A percentile compares a stretch with the other conserved stretches of the same genome.
Conservation (phyloP, 2,113 vertebrate species). For the Leptobrachium leishanense region DNA sequence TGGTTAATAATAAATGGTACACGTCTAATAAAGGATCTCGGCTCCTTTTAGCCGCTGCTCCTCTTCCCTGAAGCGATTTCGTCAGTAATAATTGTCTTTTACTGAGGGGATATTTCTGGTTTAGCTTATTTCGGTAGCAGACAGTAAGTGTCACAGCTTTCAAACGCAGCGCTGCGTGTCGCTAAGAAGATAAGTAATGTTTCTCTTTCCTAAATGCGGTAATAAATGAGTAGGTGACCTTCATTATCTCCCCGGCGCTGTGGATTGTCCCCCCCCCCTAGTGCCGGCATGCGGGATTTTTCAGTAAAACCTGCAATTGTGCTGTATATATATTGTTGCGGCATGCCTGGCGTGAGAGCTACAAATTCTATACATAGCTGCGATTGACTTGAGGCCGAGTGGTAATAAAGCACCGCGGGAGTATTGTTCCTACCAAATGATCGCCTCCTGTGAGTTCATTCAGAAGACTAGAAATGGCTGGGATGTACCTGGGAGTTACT, state of each 20-base stretch:
- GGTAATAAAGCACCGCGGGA: slow-evolving; percentile 7
- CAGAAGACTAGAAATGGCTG: slow-evolving; percentile 13
- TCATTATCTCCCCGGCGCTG: background rate
- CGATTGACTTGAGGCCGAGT: background rate
- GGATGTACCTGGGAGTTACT: slow-evolving; percentile 9
- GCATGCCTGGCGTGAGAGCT: slow-evolving; percentile 4
- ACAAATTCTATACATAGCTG: background rate
- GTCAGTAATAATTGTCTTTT: too few species aligned
- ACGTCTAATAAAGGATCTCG: too few species aligned
- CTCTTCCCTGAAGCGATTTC: too few species aligned
- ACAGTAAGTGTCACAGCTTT: too few species aligned
- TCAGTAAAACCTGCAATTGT: slow-evolving; percentile 8
- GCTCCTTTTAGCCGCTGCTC: too few species aligned
- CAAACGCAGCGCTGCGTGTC: background rate
- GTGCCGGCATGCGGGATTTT: background rate
- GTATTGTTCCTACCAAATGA: slow-evolving; percentile 8
- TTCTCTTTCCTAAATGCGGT: background rate
- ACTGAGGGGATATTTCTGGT: too few species aligned
- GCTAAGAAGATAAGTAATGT: background rate
- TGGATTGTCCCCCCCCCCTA: background rate
- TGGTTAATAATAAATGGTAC: too few species aligned
- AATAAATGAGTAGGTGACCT: too few species aligned
- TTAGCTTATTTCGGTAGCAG: too few species aligned
- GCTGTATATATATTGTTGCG: slow-evolving; percentile 23
- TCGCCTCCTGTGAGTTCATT: slow-evolving; percentile 26